These are phyloP conservation scores for Slavum lentiscoides DNA, from an alignment of 2,888 invertebrate species.

Conservation along the genomic window DNA sequence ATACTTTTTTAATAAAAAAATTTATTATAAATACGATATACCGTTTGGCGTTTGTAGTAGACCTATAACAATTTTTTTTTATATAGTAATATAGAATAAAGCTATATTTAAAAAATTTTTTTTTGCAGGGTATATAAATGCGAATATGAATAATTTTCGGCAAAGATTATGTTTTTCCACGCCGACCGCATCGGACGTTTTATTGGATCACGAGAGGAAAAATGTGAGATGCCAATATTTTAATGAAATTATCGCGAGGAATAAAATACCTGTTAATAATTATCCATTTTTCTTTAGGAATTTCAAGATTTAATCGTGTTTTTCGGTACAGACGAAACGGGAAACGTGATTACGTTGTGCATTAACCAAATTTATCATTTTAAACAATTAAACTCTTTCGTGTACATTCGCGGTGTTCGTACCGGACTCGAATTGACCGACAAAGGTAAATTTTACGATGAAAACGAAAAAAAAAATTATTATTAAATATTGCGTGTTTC, in stretches of 20 bases:
- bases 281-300: slow-evolving; percentile 12
- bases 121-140: no score
- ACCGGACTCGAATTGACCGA: background rate
- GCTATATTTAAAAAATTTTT: no score
- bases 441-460: slow-evolving; percentile 18
- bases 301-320: slow-evolving; percentile 30
- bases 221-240: background rate
- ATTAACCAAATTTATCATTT: slow-evolving; percentile 14
- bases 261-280: background rate
- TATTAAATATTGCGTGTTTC: no score
- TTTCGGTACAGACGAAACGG: slow-evolving; percentile 19
- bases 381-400: slow-evolving; percentile 13
- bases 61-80: no score
- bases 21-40: no score
- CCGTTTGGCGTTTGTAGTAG: no score
- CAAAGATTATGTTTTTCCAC: slow-evolving; percentile 35
- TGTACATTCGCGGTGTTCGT: background rate
- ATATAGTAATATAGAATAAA: no score
- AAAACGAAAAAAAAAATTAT: no score
- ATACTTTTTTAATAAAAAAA: no score
- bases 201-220: slow-evolving; percentile 13
- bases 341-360: slow-evolving; percentile 7
- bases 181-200: slow-evolving; percentile 5
- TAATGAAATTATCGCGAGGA: no score
- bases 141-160: slow-evolving; percentile 14